Conservation (phyloP, 92 coral and sea anemone species). For the Diadumene lineata region DNA sequence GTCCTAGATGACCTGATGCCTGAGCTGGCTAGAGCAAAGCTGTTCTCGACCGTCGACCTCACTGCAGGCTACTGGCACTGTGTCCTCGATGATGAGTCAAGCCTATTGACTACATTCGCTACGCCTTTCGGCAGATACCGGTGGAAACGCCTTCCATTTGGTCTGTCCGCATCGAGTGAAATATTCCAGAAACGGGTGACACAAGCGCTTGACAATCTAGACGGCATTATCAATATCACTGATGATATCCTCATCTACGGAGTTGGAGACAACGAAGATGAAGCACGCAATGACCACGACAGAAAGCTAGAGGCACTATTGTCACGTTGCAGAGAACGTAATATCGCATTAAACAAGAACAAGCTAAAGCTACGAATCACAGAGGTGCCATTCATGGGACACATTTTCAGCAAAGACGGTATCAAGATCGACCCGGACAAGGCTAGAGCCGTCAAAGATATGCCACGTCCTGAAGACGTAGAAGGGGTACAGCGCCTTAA, state of each 20-base stretch:
- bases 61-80: constrained; percentile 16
- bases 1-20: constrained; percentile 31
- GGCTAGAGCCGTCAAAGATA: not conserved
- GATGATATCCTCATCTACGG: not conserved
- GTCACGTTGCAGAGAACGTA: not conserved
- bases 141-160: constrained; percentile 18
- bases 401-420: constrained; percentile 6
- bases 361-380: not conserved
- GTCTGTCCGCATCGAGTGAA: not conserved
- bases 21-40: constrained; percentile 11
- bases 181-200: too few relatives aligned
- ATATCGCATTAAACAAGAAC: not conserved
- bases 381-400: constrained; percentile 37
- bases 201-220: too few relatives aligned
- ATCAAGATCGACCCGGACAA: too few relatives aligned
- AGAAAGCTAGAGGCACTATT: not conserved
- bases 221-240: not conserved
- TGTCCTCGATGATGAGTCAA: not conserved
- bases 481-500: constrained; percentile 7
- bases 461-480: not conserved
- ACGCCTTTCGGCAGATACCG: constrained; percentile 13
- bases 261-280: not conserved
- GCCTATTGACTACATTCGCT: constrained; percentile 4
- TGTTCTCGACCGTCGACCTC: constrained; percentile 30
- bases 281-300: not conserved